Evolutionary conservation across 1,140 invertebrate species (phyloP), one percentile per base, ranked within the genome.

Genomic region (Bombus consobrinus): DNA sequence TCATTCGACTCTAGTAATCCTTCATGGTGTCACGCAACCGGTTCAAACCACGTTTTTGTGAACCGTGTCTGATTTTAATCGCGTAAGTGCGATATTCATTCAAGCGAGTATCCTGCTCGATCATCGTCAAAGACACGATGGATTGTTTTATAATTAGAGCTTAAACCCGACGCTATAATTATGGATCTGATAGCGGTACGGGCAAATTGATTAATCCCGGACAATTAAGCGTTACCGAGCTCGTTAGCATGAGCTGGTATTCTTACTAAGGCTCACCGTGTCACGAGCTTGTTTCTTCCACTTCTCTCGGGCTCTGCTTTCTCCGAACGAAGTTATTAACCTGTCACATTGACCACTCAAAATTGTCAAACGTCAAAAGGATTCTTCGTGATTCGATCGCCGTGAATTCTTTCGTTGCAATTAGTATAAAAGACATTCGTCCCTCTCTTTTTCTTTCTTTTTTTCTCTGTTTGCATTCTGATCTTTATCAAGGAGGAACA

Each of bases 181-280:
- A 88, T 15, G 71, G 64, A 47, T 62, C 83, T 71, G 69, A 85
- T 59, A 79, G 73, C 74, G 69, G 69, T 75, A 83, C 59, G 57
- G 37, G 88, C 66, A 82, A 85, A 89, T 89, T 88, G 86, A 89
- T 89, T 89, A 89, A 89, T 89, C 74, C 78, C 72, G 47, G 87
- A 83, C 81, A 86, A 88, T 85, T 78, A 73, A 85, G 43, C 57
- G 83, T 80, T 72, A 53, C 80, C 72, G 59, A n/a, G 80, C 77
- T 85, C 73, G 73, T 83, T 76, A 72, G 78, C 86, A 43, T 53
- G 69, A 73, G 72, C 53, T 62, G 76, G 22, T 59, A 41, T 64
- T 78, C 75, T 62, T 41, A 9, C 75, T 32, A 15, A 28, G 25
- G 75, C 57, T 59, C 81, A 25, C 53, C 64, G 34, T 84, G 77